A percentile compares a stretch with the other conserved stretches of the same genome.
Conservation (phyloP, 53 echinoderm and acorn worm genomes). For the Luidia sarsii region DNA sequence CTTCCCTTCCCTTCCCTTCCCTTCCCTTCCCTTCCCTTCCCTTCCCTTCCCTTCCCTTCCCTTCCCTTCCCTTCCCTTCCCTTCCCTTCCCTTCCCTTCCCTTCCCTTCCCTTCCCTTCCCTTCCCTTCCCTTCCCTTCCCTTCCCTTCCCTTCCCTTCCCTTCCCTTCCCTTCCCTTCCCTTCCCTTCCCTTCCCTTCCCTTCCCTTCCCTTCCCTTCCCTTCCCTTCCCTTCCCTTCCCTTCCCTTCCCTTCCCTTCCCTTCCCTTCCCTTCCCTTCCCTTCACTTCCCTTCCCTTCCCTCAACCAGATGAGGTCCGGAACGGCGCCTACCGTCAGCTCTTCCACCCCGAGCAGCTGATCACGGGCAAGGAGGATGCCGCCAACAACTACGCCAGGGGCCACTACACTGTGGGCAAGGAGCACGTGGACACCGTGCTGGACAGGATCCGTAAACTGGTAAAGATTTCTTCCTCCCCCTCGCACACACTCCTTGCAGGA, state of each 20-base stretch:
- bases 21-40: background rate
- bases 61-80: conserved; percentile 4
- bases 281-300: conserved; percentile 1
- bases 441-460: conserved; percentile 69
- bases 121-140: conserved; percentile 4
- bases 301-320: conserved; percentile 68
- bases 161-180: no score
- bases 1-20: no score
- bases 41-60: conserved; percentile 4
- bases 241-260: conserved; percentile 4
- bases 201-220: background rate
- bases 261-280: conserved; percentile 4
- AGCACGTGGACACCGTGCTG: conserved; percentile 64
- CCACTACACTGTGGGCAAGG: conserved; percentile 89
- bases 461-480: no score
- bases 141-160: conserved; percentile 4
- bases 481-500: no score
- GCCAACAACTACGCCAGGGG: no score
- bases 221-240: conserved; percentile 4
- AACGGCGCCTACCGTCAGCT: conserved; percentile 80
- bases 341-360: conserved; percentile 91
- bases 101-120: background rate
- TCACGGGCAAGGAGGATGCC: conserved; percentile 87
- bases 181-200: background rate
- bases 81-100: background rate